A percentile compares a stretch with the other conserved stretches of the same genome.
Conservation (phyloP, 1,140 invertebrate genomes). For the Eupristina koningsbergeri region DNA sequence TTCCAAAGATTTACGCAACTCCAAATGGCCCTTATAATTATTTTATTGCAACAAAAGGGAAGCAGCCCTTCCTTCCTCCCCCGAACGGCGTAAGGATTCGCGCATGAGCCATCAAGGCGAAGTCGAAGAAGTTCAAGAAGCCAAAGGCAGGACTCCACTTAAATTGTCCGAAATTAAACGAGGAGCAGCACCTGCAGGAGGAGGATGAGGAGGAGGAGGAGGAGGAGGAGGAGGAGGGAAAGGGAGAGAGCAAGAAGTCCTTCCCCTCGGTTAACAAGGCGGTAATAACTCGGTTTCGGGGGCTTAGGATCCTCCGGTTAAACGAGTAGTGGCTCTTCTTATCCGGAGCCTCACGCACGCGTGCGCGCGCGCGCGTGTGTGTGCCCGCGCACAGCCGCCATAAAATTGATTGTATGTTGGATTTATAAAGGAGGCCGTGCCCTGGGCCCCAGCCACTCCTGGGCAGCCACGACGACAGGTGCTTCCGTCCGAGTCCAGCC, state of each 20-base stretch:
- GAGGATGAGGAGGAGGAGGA: no score
- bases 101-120: background rate
- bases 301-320: conserved; percentile 37
- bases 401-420: conserved; percentile 70
- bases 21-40: conserved; percentile 8
- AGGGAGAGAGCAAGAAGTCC: no score
- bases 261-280: conserved; percentile 65
- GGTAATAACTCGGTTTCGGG: conserved; percentile 68
- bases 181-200: conserved; percentile 68
- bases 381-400: conserved; percentile 53
- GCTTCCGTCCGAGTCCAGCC: conserved; percentile 57
- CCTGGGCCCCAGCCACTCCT: background rate
- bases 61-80: background rate
- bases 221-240: no score
- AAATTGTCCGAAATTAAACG: conserved; percentile 73
- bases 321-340: background rate
- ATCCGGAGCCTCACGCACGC: conserved; percentile 5
- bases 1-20: conserved; percentile 11
- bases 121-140: conserved; percentile 19
- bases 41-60: conserved; percentile 3
- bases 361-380: background rate
- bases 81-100: background rate
- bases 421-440: conserved; percentile 66
- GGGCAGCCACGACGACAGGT: conserved; percentile 66
- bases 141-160: conserved; percentile 60